Base-by-base conservation (phyloP, 92 coral and sea anemone genomes). In the Paragorgia papillata region DNA sequence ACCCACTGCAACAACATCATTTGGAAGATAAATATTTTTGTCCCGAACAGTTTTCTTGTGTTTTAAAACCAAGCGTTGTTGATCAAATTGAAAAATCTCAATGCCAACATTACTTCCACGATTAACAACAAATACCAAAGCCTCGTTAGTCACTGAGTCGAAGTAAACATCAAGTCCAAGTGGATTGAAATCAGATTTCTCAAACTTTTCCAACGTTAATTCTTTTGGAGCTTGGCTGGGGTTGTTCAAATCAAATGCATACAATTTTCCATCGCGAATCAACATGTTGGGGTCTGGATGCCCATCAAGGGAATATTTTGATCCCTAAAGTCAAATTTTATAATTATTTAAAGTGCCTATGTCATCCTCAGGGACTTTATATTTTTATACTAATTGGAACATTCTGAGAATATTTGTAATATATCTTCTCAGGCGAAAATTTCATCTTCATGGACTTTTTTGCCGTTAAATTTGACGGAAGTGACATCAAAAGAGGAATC, bases 1-100 rank as follows among this genome's bases (percentile, higher is more conserved):
- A 92, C 97, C 97, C 9, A 88, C 89, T 59, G 96, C 97, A 2
- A 77, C 80, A 21, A 92, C 63, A 58, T 92, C 87, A 66, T 92
- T 92, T 8, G 92, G 96, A 48, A 80, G 67, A 70, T 86, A 84
- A 41, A 92, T 90, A 65, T 77, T 74, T n/a, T 63, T 61, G 59
- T 92, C 96, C 22, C 73, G 83, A 21, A 92, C 84, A 21, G 91
- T 88, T 44, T 88, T 80, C 34, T 82, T 85, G 48, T 90, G 93
- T 58, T 80, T 31, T 55, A 92, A 32, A 22, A 83, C 76, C 62
- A 76, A 56, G 9, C 53, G 73, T 26, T 53, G 68, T 62, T 87
- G 73, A 57, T 88, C 97, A 63, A 92, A 92, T 48, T 88, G 88
- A 60, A 92, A 92, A 48, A 92, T 83, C 71, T 92, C 97, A 32